These are phyloP conservation scores for Nothobranchius furzeri DNA, from an alignment of 2,113 vertebrate genomes.

Conservation along the genomic window DNA sequence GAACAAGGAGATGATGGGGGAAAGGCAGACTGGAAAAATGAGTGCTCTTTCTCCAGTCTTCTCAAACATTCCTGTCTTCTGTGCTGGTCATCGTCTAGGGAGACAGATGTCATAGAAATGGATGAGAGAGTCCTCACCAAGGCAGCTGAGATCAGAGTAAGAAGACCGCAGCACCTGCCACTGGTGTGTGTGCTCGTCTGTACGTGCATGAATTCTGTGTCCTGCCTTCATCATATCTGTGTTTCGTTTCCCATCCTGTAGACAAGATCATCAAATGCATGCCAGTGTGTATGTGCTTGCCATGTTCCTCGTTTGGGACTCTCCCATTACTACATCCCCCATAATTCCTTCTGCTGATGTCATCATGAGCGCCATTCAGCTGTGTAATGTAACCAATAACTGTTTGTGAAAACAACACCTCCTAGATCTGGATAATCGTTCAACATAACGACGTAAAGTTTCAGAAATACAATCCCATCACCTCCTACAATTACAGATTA, in stretches of 20 bases:
- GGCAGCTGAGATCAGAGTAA: conserved; percentile 74
- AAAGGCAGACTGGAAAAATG: conserved; percentile 63
- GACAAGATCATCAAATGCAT: not conserved
- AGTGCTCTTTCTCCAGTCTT: conserved; percentile 61
- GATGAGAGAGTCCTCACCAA: conserved; percentile 62
- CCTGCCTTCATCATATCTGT: not conserved
- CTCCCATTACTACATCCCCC: conserved; percentile 38
- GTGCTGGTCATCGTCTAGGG: conserved; percentile 70
- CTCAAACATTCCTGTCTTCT: conserved; percentile 75
- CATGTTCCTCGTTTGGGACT: conserved; percentile 5
- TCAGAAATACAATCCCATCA: no score
- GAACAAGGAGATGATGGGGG: conserved; percentile 46
- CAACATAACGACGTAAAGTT: no score
- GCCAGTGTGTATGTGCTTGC: not conserved
- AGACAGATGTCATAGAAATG: conserved; percentile 55
- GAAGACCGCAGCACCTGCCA: conserved; percentile 69
- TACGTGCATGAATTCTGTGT: conserved; percentile 12
- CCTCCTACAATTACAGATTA: no score
- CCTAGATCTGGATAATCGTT: no score
- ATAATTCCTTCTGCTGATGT: conserved; percentile 42
- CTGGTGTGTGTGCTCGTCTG: conserved; percentile 67
- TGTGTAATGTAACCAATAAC: not conserved
- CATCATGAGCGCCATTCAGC: conserved; percentile 4
- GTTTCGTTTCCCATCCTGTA: not conserved
- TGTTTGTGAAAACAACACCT: not conserved